Base-by-base conservation (phyloP, 2,113 vertebrate genomes). In the Galbula dea region DNA sequence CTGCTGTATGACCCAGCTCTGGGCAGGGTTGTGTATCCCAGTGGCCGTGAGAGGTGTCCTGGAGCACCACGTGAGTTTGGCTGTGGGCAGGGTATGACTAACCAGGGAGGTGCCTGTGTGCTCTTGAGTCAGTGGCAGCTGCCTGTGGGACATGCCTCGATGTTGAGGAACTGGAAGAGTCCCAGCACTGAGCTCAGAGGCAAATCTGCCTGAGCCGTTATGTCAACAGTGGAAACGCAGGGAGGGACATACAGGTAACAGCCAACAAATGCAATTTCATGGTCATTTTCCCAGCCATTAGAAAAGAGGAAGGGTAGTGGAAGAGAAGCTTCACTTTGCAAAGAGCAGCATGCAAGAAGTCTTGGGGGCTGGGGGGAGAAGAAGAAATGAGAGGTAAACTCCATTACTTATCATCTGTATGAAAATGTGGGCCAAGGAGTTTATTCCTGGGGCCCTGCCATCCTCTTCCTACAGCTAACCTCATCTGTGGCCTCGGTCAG, bases 201-300 rank as follows among this genome's bases (percentile, higher is more conserved):
- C 14, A 57, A 22, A 73, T 45, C 49, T 82, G 37, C 58, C 74
- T 0, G 0, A 24, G 15, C 45, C 3, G 3, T 45, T 48, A 3
- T 0, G 0, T 46, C 71, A 37, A 5, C 62, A 61, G 62, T 0
- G 0, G 39, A n/a, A 75, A 37, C 0, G 0, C 21, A 32, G 24
- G 27, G 65, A 83, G n/a, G 81, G 18, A 22, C 29, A 11, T 17
- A 15, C 36, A 63, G 69, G 77, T 57, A 46, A 66, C 46, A 41
- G 74, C 46, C 37, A 62, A 20, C 11, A 62, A n/a, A 18, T 27
- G 39, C 58, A n/a, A 62, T 55, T 62, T 79, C 26, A 2, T 39
- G 46, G 54, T 45, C 49, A 0, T 22, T 77, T 48, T 73, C 29
- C 41, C 63, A 83, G 67, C n/a, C 4, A 2, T 21, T 46, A 45